Conservation (phyloP, 2,113 vertebrate species). For the Crotalus helleri region DNA sequence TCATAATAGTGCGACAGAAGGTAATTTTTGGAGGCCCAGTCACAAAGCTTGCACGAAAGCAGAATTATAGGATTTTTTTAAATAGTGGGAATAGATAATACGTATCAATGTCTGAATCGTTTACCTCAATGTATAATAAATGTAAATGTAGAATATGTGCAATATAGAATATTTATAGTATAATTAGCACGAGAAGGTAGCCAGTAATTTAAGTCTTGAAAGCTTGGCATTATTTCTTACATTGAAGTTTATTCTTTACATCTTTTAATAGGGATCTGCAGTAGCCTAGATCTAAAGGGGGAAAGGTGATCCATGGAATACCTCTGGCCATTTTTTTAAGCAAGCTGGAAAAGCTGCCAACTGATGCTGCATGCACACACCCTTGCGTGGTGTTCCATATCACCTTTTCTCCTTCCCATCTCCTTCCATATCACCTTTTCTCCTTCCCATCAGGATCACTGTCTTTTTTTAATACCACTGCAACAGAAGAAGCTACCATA, state of each 20-base stretch:
- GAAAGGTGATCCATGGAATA: background rate
- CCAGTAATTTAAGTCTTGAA: background rate
- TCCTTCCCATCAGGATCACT: background rate
- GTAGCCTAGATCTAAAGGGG: background rate
- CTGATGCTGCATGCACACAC: background rate
- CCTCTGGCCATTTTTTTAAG: background rate
- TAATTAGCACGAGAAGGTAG: background rate
- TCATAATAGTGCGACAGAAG: background rate
- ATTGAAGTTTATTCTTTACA: conserved; percentile 32
- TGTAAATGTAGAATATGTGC: background rate
- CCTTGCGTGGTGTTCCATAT: background rate
- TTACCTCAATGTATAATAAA: background rate
- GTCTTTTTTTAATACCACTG: background rate
- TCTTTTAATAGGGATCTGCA: background rate
- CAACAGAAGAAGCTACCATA: background rate
- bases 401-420: background rate
- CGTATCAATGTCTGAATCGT: conserved; percentile 27
- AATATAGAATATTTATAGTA: conserved; percentile 12
- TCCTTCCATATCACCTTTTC: background rate
- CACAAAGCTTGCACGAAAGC: background rate
- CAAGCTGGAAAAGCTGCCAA: background rate
- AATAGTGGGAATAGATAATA: background rate
- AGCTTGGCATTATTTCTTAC: conserved; percentile 22
- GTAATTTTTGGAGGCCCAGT: background rate
- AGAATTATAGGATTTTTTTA: background rate